Conservation (phyloP, 2,888 invertebrate genomes). For the Trichopoda pennipes region DNA sequence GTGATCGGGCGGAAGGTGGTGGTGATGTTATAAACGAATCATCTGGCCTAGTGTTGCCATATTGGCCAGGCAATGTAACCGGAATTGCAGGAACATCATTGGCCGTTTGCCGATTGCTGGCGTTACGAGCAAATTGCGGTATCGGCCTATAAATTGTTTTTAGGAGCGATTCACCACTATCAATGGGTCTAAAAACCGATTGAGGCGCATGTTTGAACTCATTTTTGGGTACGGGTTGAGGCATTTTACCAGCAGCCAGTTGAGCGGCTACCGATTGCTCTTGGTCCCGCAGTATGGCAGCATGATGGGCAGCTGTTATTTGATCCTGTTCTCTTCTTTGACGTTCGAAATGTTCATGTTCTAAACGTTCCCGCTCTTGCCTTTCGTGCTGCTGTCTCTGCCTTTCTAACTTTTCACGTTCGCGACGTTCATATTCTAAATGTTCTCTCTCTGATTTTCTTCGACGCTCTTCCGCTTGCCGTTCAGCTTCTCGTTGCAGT, state of each 20-base stretch:
- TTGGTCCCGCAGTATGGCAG: conserved; percentile 75
- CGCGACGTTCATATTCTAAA: conserved; percentile 71
- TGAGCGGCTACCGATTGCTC: conserved; percentile 66
- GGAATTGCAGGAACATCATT: conserved; percentile 59
- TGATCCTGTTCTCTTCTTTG: conserved; percentile 72
- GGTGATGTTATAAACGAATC: conserved; percentile 70
- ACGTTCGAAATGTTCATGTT: conserved; percentile 78
- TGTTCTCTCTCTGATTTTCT: conserved; percentile 80
- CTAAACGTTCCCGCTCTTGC: conserved; percentile 76
- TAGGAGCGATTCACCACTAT: conserved; percentile 73
- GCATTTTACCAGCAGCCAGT: conserved; percentile 74
- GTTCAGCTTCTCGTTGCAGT: conserved; percentile 68
- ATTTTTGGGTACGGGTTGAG: conserved; percentile 84
- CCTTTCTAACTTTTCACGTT: conserved; percentile 64
- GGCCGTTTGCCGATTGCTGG: conserved; percentile 71
- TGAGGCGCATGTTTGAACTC: conserved; percentile 89
- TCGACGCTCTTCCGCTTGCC: conserved; percentile 73
- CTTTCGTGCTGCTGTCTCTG: conserved; percentile 68
- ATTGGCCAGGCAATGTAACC: conserved; percentile 57
- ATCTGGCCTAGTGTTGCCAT: conserved; percentile 53
- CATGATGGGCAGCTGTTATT: conserved; percentile 72
- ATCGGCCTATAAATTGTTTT: conserved; percentile 76
- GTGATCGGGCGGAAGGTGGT: conserved; percentile 76
- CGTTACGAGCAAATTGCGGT: conserved; percentile 70
- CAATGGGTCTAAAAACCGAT: conserved; percentile 86